Percentiles rank a stretch among this genome's conserved stretches.
Evolutionary conservation across 2,888 invertebrate species (phyloP).

Genomic region (Trichacis sp.): DNA sequence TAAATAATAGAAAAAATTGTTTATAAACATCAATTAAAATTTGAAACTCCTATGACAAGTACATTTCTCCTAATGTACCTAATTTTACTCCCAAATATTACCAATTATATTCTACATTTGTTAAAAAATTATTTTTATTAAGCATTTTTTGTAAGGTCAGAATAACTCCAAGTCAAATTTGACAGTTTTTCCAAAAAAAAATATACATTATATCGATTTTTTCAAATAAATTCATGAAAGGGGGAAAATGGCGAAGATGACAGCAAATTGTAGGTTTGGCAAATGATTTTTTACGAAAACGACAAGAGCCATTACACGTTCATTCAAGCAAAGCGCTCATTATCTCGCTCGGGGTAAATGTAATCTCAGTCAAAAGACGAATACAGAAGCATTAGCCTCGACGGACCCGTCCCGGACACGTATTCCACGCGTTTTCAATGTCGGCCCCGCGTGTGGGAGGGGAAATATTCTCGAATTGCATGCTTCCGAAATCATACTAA

Average conservation of each 20-base stretch:
- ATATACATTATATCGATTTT: neutral
- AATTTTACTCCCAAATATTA: no score
- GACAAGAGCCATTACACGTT: constrained; percentile 10
- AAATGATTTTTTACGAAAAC: neutral
- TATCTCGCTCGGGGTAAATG: constrained; percentile 21
- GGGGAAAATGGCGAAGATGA: neutral
- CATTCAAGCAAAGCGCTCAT: constrained; percentile 11
- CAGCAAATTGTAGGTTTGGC: neutral
- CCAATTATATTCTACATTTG: no score
- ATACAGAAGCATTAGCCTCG: constrained; percentile 26
- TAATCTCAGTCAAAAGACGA: constrained; percentile 18
- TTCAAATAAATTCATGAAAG: neutral
- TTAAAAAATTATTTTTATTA: no score
- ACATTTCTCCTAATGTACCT: no score
- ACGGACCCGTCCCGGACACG: constrained; percentile 14
- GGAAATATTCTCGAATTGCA: constrained; percentile 39
- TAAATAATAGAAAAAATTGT: no score
- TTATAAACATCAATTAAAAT: no score
- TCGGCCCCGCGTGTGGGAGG: constrained; percentile 18
- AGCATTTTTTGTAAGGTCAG: no score
- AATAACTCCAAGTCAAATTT: no score
- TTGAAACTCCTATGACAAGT: no score
- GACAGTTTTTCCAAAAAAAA: neutral
- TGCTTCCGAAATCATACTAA: constrained; percentile 36
- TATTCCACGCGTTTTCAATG: constrained; percentile 27